phyloP scores from a whole-genome alignment of 2,888 invertebrate species.

The Thumatha senex region DNA sequence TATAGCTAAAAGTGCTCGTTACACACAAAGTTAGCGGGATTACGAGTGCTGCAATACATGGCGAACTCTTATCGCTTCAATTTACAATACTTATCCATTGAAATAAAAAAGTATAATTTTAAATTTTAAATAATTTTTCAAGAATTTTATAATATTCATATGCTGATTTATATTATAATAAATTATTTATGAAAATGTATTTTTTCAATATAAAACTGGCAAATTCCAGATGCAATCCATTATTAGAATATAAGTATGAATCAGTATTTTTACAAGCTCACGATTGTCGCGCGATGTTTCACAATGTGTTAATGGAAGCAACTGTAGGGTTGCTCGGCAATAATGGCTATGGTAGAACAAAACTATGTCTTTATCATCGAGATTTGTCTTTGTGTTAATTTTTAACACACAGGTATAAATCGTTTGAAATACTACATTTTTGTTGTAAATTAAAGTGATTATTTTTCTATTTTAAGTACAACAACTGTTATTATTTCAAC shows the following conservation, averaged over 20 bases:
- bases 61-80: too few species aligned
- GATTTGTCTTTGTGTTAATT: conserved; percentile 27
- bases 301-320: conserved; percentile 8
- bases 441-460: conserved; percentile 37
- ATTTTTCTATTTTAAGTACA: conserved; percentile 59
- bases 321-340: conserved; percentile 7
- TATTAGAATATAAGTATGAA: conserved; percentile 22
- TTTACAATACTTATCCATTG: too few species aligned
- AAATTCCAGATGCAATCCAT: neutral
- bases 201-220: neutral
- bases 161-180: too few species aligned
- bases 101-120: too few species aligned
- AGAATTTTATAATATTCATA: too few species aligned
- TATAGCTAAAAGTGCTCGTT: too few species aligned
- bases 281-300: conserved; percentile 20
- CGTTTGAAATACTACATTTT: conserved; percentile 18
- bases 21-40: too few species aligned
- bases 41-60: too few species aligned
- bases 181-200: neutral
- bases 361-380: conserved; percentile 16
- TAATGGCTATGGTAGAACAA: conserved; percentile 10
- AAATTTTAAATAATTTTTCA: too few species aligned
- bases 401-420: conserved; percentile 21
- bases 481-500: conserved; percentile 53
- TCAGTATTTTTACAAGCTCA: conserved; percentile 42